Evolutionary conservation across 1,140 invertebrate species (phyloP), one percentile per base, ranked within the genome.

Genomic region (Euwallacea fornicatus): DNA sequence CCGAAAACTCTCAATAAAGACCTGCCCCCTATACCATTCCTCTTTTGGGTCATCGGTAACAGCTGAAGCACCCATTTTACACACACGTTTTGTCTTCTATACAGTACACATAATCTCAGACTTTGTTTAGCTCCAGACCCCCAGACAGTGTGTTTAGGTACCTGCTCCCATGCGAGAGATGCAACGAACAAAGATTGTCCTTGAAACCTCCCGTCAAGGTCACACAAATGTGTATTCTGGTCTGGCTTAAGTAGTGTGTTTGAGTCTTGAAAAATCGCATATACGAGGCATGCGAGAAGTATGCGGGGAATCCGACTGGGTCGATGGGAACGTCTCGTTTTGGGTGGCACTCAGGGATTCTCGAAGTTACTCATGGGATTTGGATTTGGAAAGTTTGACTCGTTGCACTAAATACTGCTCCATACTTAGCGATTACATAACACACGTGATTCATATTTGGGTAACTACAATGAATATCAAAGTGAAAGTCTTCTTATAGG

Each of bases 141-240:
- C 41, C 59, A 69, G 68, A 69, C 68, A 43, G 58, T 62, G 58
- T 53, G 42, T 69, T 69, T 69, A 69, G 60, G 60, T 69, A 69
- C 68, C 68, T 69, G 68, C 68, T 53, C 44, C 33, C 59, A 64
- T 69, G 60, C 59, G 68, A 61, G 66, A 69, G 66, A 68, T 59
- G 42, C 54, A 63, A 4, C 68, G 68, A 69, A 69, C 68, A 69
- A 69, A 69, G 68, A 69, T 69, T 69, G 68, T 69, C 68, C 68
- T 69, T 62, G 68, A 69, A 69, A 63, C 53, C 44, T 15, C 47
- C 47, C 68, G 54, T 63, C 59, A 69, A 69, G 68, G 68, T 69
- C 68, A 63, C 13, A 54, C 43, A 42, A 13, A 42, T 50, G 66
- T 50, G 55, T 59, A 68, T 68, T 68, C 66, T 68, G 55, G 54